Percentiles rank a stretch among this genome's conserved stretches.
phyloP scores from a whole-genome alignment of 2,888 invertebrate species.

The Pandemis heparana region DNA sequence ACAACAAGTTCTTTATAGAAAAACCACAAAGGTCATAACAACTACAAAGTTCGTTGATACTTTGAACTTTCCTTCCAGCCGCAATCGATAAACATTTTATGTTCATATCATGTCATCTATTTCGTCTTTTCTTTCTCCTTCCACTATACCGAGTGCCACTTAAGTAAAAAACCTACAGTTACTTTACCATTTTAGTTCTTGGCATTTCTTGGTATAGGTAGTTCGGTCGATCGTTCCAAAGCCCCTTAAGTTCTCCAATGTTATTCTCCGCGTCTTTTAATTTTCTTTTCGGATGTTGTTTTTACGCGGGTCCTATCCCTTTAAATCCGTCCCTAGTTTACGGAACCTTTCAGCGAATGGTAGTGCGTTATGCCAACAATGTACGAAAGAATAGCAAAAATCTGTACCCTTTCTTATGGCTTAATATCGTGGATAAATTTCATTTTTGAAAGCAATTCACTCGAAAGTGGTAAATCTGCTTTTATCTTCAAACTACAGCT shows the following conservation, averaged over 20 bases:
- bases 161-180: background rate
- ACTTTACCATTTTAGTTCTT: background rate
- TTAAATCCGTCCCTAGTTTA: slow-evolving; percentile 41
- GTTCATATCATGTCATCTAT: background rate
- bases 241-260: slow-evolving; percentile 13
- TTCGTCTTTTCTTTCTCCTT: background rate
- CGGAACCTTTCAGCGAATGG: slow-evolving; percentile 28
- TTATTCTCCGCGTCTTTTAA: slow-evolving; percentile 34
- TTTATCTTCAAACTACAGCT: too few relatives aligned
- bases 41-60: too few relatives aligned
- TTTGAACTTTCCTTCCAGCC: background rate
- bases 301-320: slow-evolving; percentile 38
- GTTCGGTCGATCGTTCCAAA: slow-evolving; percentile 8
- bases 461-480: too few relatives aligned
- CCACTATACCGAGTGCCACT: background rate
- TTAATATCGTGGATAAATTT: too few relatives aligned
- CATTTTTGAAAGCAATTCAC: too few relatives aligned
- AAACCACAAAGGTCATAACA: too few relatives aligned
- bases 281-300: slow-evolving; percentile 38
- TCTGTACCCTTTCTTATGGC: background rate
- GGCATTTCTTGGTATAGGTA: background rate
- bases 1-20: too few relatives aligned
- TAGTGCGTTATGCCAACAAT: slow-evolving; percentile 23
- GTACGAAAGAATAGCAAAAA: slow-evolving; percentile 14
- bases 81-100: background rate